Evolutionary conservation across 2,888 invertebrate species (phyloP), one percentile per base, ranked within the genome.

Genomic region (Xestoiulus laeticollis): DNA sequence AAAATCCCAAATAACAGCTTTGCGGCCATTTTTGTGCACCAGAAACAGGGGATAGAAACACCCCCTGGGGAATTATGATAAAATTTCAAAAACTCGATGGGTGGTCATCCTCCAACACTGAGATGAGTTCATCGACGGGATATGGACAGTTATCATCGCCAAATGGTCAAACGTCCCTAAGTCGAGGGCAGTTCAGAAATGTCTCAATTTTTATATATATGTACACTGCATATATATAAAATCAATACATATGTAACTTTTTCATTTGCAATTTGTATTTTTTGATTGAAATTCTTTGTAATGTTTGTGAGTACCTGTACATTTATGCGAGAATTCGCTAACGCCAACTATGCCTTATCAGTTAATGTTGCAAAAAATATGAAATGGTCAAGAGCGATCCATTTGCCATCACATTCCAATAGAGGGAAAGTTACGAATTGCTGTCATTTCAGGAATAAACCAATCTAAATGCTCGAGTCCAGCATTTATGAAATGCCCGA

Each of bases 1-100:
- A 78, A 78, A 78, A 78, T 78, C 78, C 78, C 30, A 78, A 78
- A 78, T 78, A 78, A 78, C 78, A 78, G 30, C 78, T 26, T 30
- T 78, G 78, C 16, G 30, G 30, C 68, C 68, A 59, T 59, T 59
- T 59, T 59, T n/a, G 6, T 59, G 22, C n/a, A 78, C 30, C 78
- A 30, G 78, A 30, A 78, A 30, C 14, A 38, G 30, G 78, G 78
- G 78, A 12, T 14, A 30, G 78, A 14, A 14, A 78, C 78, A 78
- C 78, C 30, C 78, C 30, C 26, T 6, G 30, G 78, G 78, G 30
- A 30, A 30, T 30, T 30, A 78, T 78, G 78, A 30, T 78, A 78
- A 78, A 78, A 30, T 30, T 26, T 78, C 78, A 78, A 78, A 78
- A 78, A 78, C 30, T 30, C 30, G 30, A 78, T 78, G 30, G 78